A percentile compares a stretch with the other conserved stretches of the same genome.
These are phyloP conservation scores for Holothuria leucospilota DNA, from an alignment of 53 echinoderm and acorn worm genomes.

Conservation along the genomic window DNA sequence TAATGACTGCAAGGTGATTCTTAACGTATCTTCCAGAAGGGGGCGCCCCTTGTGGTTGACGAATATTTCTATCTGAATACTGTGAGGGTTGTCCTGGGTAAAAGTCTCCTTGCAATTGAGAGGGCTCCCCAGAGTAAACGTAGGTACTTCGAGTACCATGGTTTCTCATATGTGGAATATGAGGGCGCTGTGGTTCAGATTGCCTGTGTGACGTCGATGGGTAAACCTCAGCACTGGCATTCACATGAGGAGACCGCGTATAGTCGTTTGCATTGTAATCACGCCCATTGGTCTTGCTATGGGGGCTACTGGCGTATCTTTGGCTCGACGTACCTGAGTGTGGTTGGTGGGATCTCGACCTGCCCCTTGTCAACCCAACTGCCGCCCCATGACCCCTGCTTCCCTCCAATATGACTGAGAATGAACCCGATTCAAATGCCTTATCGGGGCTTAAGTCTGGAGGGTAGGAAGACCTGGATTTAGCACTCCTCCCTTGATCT, in stretches of 20 bases:
- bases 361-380: conserved; percentile 74
- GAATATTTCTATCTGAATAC: too few relatives aligned
- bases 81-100: too few relatives aligned
- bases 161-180: neutral
- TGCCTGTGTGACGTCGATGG: neutral
- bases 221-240: conserved; percentile 4
- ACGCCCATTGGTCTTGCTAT: neutral
- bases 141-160: conserved; percentile 19
- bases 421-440: conserved; percentile 70
- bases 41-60: too few relatives aligned
- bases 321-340: neutral
- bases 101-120: too few relatives aligned
- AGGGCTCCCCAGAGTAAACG: conserved; percentile 13
- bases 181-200: neutral
- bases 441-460: conserved; percentile 46
- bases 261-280: neutral
- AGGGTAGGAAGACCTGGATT: neutral
- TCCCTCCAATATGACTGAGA: conserved; percentile 85
- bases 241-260: neutral
- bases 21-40: neutral
- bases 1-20: neutral
- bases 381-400: conserved; percentile 78
- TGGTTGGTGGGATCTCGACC: conserved; percentile 7
- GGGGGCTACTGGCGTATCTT: neutral
- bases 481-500: neutral